phyloP scores from a whole-genome alignment of 2,797 vertebrate species.

The Parauchenoglanis punctatus region DNA sequence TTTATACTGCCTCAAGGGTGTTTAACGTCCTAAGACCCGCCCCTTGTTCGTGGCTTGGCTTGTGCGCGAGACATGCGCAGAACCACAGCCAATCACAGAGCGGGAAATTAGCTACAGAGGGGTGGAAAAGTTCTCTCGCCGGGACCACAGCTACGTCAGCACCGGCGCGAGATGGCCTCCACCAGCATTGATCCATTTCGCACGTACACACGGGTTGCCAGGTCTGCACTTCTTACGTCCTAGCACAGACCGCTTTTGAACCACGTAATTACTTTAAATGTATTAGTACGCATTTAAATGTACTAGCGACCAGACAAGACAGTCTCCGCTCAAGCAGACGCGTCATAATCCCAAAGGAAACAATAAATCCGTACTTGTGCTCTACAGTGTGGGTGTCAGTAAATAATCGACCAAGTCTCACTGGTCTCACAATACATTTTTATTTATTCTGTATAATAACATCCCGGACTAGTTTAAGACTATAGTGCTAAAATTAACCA shows the following conservation, averaged over 20 bases:
- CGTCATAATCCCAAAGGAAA: background rate
- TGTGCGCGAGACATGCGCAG: background rate
- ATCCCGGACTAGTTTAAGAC: background rate
- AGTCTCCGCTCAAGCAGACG: background rate
- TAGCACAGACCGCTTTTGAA: background rate
- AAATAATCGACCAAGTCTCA: no score
- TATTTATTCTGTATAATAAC: background rate
- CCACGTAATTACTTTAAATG: background rate
- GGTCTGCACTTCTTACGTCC: background rate
- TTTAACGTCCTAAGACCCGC: background rate
- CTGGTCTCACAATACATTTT: no score
- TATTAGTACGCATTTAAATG: background rate
- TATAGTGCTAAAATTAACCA: background rate
- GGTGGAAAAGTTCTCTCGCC: background rate
- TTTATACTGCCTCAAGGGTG: background rate
- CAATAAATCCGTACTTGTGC: background rate
- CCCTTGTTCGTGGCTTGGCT: background rate
- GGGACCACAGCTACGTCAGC: background rate
- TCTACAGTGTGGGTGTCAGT: background rate
- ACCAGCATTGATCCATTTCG: background rate
- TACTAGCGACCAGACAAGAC: background rate
- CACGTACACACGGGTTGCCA: constrained; percentile 21
- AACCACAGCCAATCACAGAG: background rate
- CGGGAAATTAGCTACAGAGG: fast-evolving
- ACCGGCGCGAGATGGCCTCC: background rate